Evolutionary conservation across 2,888 invertebrate species (phyloP).

Genomic region (Fissipunctia ypsillon): DNA sequence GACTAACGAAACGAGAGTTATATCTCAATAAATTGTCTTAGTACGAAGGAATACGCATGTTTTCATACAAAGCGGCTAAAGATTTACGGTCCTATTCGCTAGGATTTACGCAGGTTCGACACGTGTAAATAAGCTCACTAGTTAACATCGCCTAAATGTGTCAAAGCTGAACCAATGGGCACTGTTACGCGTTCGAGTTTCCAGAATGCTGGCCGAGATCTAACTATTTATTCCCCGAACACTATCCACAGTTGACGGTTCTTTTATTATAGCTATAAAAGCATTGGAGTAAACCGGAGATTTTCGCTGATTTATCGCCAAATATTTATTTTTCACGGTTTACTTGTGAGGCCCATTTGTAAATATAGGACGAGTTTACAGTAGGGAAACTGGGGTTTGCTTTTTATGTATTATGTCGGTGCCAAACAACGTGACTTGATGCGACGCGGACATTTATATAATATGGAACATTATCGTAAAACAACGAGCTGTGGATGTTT

Average conservation of each 20-base stretch:
- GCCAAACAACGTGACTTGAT: slow-evolving; percentile 68
- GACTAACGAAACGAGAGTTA: slow-evolving; percentile 50
- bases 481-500: slow-evolving; percentile 67
- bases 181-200: slow-evolving; percentile 77
- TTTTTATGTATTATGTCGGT: slow-evolving; percentile 69
- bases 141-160: slow-evolving; percentile 77
- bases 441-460: slow-evolving; percentile 65
- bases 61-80: slow-evolving; percentile 58
- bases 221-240: slow-evolving; percentile 84
- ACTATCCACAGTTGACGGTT: slow-evolving; percentile 86
- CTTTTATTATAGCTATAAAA: slow-evolving; percentile 90
- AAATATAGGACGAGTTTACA: slow-evolving; percentile 82
- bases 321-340: slow-evolving; percentile 89
- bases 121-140: slow-evolving; percentile 75
- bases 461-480: slow-evolving; percentile 72
- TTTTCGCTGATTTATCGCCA: slow-evolving; percentile 87
- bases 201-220: slow-evolving; percentile 83
- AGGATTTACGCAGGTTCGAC: slow-evolving; percentile 75
- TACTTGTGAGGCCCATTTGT: slow-evolving; percentile 76
- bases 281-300: slow-evolving; percentile 82
- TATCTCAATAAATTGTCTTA: slow-evolving; percentile 57
- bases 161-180: slow-evolving; percentile 81
- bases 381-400: slow-evolving; percentile 75
- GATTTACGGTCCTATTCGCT: slow-evolving; percentile 75
- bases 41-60: slow-evolving; percentile 48